Evolutionary conservation across 2,888 invertebrate species (phyloP).

Genomic region (Ichneumoninae sp.): DNA sequence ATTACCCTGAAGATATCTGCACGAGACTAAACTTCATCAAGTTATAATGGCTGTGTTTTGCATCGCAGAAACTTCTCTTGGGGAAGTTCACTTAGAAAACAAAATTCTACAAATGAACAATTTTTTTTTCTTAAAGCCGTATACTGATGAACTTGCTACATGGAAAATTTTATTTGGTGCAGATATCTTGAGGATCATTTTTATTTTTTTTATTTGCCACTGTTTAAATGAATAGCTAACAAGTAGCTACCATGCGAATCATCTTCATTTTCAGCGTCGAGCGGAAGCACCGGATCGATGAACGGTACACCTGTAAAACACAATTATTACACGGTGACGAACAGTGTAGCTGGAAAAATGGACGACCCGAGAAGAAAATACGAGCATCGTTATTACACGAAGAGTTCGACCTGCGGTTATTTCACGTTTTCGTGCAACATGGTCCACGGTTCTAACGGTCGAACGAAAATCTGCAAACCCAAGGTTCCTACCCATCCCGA

Average conservation of each 20-base stretch:
- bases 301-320: conserved; percentile 71
- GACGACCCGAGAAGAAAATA: conserved; percentile 85
- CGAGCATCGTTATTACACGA: conserved; percentile 92
- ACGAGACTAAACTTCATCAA: no score
- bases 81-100: no score
- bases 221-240: background rate
- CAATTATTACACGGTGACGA: conserved; percentile 91
- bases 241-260: background rate
- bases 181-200: no score
- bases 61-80: no score
- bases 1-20: no score
- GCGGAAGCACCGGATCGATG: conserved; percentile 57
- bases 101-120: no score
- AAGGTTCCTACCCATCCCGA: conserved; percentile 92
- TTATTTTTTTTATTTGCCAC: background rate
- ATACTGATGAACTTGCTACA: no score
- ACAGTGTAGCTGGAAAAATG: conserved; percentile 91
- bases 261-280: conserved; percentile 49
- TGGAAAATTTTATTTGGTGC: no score
- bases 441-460: conserved; percentile 91
- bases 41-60: no score
- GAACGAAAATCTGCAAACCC: conserved; percentile 92
- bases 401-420: conserved; percentile 94
- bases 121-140: no score
- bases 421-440: conserved; percentile 94